Evolutionary conservation across 2,113 vertebrate species (phyloP).

Genomic region (Mesoclemmys tuberculata): DNA sequence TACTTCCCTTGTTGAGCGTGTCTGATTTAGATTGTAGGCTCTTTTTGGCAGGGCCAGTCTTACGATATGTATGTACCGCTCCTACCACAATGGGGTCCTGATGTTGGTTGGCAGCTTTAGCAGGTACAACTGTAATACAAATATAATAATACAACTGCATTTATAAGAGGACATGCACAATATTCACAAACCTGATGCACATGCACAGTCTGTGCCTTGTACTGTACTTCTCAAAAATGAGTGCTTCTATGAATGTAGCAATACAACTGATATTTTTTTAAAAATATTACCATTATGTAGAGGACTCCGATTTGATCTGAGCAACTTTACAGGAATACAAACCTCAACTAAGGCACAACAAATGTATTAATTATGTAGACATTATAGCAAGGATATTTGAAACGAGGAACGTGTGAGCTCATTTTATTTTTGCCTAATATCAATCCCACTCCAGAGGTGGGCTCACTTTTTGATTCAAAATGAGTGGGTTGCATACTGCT

Average conservation of each 20-base stretch:
- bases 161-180: rapidly evolving
- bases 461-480: background rate
- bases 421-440: constrained; percentile 20
- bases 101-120: background rate
- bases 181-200: background rate
- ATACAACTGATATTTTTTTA: background rate
- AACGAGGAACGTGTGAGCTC: background rate
- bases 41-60: rapidly evolving
- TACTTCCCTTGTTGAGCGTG: background rate
- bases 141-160: background rate
- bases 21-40: rapidly evolving
- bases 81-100: background rate
- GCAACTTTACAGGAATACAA: background rate
- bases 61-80: rapidly evolving
- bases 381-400: background rate
- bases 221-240: rapidly evolving
- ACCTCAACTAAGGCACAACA: background rate
- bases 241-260: background rate
- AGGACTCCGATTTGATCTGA: rapidly evolving
- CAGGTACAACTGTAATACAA: background rate
- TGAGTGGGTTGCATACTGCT: constrained; percentile 19
- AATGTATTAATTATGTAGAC: background rate
- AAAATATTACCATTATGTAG: background rate
- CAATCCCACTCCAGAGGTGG: background rate
- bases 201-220: background rate